Evolutionary conservation across 2,113 vertebrate species (phyloP), one percentile per base, ranked within the genome.

Genomic region (Tragulus kanchil): DNA sequence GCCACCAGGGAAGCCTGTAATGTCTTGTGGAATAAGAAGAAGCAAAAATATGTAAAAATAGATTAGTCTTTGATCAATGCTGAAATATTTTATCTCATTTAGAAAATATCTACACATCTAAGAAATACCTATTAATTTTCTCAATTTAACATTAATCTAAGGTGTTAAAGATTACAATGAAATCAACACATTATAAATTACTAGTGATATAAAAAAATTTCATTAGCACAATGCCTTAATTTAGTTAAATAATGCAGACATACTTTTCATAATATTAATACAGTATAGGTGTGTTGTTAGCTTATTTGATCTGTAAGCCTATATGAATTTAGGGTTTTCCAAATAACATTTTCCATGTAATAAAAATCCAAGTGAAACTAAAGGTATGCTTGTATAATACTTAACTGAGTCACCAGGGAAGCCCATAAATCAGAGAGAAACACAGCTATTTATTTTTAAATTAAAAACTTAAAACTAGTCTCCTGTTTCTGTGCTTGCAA

Each of bases 61-160:
- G 71, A 61, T 56, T 62, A 86, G 45, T 28, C 14, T 65, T 90
- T 94, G 12, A 75, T 93, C 6, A 56, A 12, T 59, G 3, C 58
- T 94, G 82, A 14, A 73, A 25, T 82, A 83, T 85, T 83, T 26
- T 19, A 88, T 54, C 42, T 87, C 59, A 45, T 83, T 92, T 91
- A 67, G 31, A 82, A 90, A 75, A 82, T 87, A 87, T 31, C 23
- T 82, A 88, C 1, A n/a, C 75, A 54, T 86, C 16, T 12, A 86
- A 81, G 50, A 86, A 86, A 58, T 81, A 90, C 23, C 28, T 86
- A 59, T 64, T 26, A 65, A 59, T 82, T 79, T 75, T 6, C 42
- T 91, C 83, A 73, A 67, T 82, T 88, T 88, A 84, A 69, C 16
- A 54, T 69, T 92, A 83, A 69, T 67, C 14, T 0, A 71, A 77